phyloP scores from a whole-genome alignment of 1,140 invertebrate genomes.

The Anadara kagoshimensis region DNA sequence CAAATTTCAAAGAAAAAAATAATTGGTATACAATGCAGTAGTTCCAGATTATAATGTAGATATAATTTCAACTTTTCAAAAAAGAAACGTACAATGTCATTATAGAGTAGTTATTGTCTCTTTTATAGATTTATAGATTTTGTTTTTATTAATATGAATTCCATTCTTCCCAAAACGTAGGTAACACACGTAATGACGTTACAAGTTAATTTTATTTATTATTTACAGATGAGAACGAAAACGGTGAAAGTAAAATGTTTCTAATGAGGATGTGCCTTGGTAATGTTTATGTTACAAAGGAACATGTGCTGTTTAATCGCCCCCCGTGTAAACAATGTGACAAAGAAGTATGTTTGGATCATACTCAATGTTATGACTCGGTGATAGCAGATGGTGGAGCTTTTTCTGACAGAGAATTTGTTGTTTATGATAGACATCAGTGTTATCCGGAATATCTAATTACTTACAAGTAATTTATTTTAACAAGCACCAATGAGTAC shows the following conservation, averaged over 20 bases:
- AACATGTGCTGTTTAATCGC: background rate
- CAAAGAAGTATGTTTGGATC: background rate
- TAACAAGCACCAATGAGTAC: too few relatives aligned
- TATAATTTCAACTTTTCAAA: too few relatives aligned
- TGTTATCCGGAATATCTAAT: constrained; percentile 36
- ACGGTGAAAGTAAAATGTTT: constrained; percentile 28
- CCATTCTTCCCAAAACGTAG: too few relatives aligned
- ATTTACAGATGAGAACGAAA: constrained; percentile 1
- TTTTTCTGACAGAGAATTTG: constrained; percentile 22
- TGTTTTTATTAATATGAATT: too few relatives aligned
- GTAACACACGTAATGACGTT: too few relatives aligned
- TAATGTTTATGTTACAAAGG: constrained; percentile 20
- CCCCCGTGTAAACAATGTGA: constrained; percentile 27
- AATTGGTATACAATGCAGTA: too few relatives aligned
- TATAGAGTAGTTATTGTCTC: too few relatives aligned
- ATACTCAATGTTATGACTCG: constrained; percentile 23
- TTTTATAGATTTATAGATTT: too few relatives aligned
- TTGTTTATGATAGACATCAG: constrained; percentile 32
- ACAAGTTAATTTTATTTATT: too few relatives aligned
- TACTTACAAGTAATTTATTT: constrained; percentile 5
- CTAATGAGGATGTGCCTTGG: constrained; percentile 33
- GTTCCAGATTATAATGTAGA: too few relatives aligned
- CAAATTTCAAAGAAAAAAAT: too few relatives aligned
- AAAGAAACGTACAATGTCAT: too few relatives aligned
- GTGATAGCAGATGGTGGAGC: constrained; percentile 9